Evolutionary conservation across 2,888 invertebrate species (phyloP).

Genomic region (Lymantria dispar): DNA sequence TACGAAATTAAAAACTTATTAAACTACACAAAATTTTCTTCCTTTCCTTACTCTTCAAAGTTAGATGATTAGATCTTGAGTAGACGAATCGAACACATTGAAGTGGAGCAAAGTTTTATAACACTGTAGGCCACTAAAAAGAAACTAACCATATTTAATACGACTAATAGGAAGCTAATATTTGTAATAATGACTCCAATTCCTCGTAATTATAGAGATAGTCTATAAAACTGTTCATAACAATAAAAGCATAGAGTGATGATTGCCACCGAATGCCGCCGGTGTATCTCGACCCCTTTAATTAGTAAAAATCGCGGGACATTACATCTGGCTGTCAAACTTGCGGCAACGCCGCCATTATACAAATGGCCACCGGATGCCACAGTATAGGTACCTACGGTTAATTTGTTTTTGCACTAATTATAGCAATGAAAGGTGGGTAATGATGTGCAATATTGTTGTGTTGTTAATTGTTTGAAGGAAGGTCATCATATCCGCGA

Average conservation of each 20-base stretch:
- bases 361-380: slow-evolving; percentile 57
- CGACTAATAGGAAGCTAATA: too few species aligned
- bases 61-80: too few species aligned
- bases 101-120: too few species aligned
- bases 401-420: slow-evolving; percentile 74
- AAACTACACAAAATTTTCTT: too few species aligned
- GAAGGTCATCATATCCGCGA: too few species aligned
- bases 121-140: too few species aligned
- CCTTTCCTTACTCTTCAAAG: too few species aligned
- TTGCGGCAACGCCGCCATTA: slow-evolving; percentile 63
- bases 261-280: slow-evolving; percentile 17
- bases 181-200: slow-evolving; percentile 11
- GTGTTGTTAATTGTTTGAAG: too few species aligned
- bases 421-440: slow-evolving; percentile 62
- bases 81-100: too few species aligned
- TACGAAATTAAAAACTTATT: too few species aligned
- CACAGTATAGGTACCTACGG: slow-evolving; percentile 39
- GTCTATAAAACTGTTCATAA: slow-evolving; percentile 17
- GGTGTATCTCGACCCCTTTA: slow-evolving; percentile 45
- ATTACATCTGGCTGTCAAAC: slow-evolving; percentile 78
- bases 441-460: slow-evolving; percentile 44
- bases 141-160: too few species aligned
- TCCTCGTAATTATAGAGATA: slow-evolving; percentile 13
- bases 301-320: slow-evolving; percentile 79
- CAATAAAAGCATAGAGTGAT: slow-evolving; percentile 22